Percentiles rank a stretch among this genome's conserved stretches.
Evolutionary conservation across 2,113 vertebrate species (phyloP).

Genomic region (Chloebia gouldiae): DNA sequence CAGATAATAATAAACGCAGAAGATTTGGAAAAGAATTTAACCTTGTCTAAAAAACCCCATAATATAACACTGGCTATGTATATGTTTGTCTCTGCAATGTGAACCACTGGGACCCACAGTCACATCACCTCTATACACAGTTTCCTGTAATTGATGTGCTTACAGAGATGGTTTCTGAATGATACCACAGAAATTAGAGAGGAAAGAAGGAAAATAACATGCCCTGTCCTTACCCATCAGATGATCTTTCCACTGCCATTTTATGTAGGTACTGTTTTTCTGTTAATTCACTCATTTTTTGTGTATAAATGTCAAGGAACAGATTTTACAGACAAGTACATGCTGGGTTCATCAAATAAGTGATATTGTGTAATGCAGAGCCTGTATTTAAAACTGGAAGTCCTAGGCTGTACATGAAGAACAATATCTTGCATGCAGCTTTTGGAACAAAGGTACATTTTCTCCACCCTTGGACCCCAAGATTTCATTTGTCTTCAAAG

Average conservation of each 20-base stretch:
- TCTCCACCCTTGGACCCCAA: background rate
- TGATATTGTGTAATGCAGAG: background rate
- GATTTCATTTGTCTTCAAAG: background rate
- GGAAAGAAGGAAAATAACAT: background rate
- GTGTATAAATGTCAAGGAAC: background rate
- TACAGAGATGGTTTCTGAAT: background rate
- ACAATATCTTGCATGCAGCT: rapidly evolving
- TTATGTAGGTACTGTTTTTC: background rate
- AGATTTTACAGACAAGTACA: background rate
- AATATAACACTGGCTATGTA: background rate
- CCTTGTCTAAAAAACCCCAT: background rate
- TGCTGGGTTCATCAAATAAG: background rate
- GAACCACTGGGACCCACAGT: background rate
- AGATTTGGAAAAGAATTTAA: background rate
- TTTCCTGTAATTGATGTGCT: background rate
- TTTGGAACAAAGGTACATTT: background rate
- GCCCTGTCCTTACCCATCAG: background rate
- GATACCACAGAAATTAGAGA: background rate
- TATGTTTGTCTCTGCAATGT: background rate
- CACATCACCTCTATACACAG: background rate
- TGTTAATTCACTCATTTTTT: background rate
- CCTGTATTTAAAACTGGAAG: background rate
- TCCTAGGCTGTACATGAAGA: background rate
- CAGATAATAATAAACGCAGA: background rate
- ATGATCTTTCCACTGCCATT: background rate